phyloP scores from a whole-genome alignment of 2,888 invertebrate genomes.

The Xylota segnis region DNA sequence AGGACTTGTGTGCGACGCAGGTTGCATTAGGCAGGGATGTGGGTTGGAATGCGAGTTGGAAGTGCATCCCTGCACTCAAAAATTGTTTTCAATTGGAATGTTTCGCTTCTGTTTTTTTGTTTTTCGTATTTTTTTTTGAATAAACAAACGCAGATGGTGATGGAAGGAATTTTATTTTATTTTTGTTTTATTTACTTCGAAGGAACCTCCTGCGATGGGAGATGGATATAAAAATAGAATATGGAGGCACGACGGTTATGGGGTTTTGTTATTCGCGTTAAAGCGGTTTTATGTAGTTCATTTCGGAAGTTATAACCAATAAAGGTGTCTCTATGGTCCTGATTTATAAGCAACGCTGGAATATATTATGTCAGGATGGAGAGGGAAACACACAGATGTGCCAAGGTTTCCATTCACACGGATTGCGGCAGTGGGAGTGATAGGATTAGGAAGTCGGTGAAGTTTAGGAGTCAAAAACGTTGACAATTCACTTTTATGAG shows the following conservation, averaged over 20 bases:
- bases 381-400: no score
- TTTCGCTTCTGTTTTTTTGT: background rate
- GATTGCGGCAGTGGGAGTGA: no score
- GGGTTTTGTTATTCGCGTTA: background rate
- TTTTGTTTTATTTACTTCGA: background rate
- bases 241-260: background rate
- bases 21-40: slow-evolving; percentile 2
- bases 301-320: background rate
- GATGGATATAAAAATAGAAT: background rate
- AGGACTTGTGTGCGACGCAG: background rate
- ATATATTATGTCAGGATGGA: no score
- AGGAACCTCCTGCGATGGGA: background rate
- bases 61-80: slow-evolving; percentile 2
- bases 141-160: background rate
- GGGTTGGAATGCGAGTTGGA: background rate
- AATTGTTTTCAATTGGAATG: slow-evolving; percentile 43
- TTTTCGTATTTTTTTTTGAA: background rate
- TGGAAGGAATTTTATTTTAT: no score
- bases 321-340: background rate
- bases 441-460: no score
- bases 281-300: background rate
- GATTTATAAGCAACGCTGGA: background rate
- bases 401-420: no score
- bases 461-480: no score
- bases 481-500: no score